phyloP scores from a whole-genome alignment of 1,140 invertebrate genomes.

The Conus ventricosus region DNA sequence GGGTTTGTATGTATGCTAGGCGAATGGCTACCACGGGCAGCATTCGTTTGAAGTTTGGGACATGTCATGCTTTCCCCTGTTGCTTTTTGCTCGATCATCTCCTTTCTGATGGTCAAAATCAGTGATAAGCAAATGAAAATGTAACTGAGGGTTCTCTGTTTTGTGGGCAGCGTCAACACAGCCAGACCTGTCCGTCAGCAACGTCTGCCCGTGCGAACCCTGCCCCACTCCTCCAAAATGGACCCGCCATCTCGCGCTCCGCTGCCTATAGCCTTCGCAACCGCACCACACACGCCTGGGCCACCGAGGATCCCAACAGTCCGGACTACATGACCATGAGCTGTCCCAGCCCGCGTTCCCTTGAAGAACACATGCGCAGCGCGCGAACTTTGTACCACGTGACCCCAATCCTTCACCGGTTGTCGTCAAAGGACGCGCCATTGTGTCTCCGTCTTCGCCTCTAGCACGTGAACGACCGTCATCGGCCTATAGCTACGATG shows the following conservation, averaged over 20 bases:
- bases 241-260: slow-evolving; percentile 22
- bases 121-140: too few relatives aligned
- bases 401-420: slow-evolving; percentile 48
- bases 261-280: slow-evolving; percentile 23
- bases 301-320: slow-evolving; percentile 13
- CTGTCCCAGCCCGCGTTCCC: slow-evolving; percentile 30
- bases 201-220: slow-evolving; percentile 3
- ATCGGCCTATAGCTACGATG: slow-evolving; percentile 50
- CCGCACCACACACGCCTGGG: slow-evolving; percentile 29
- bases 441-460: slow-evolving; percentile 26
- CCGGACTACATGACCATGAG: slow-evolving; percentile 37
- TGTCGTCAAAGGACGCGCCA: slow-evolving; percentile 23
- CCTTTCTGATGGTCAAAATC: too few relatives aligned
- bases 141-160: not conserved
- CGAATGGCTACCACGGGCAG: too few relatives aligned
- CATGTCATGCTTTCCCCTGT: too few relatives aligned
- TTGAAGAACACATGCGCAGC: slow-evolving; percentile 31
- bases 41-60: too few relatives aligned
- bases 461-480: slow-evolving; percentile 7
- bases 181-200: slow-evolving; percentile 19
- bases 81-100: too few relatives aligned
- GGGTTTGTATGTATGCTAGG: too few relatives aligned
- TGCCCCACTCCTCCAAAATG: slow-evolving; percentile 18
- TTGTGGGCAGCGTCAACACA: not conserved
- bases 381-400: slow-evolving; percentile 34